Conservation (phyloP, 2,113 vertebrate genomes). For the Tichodroma muraria region DNA sequence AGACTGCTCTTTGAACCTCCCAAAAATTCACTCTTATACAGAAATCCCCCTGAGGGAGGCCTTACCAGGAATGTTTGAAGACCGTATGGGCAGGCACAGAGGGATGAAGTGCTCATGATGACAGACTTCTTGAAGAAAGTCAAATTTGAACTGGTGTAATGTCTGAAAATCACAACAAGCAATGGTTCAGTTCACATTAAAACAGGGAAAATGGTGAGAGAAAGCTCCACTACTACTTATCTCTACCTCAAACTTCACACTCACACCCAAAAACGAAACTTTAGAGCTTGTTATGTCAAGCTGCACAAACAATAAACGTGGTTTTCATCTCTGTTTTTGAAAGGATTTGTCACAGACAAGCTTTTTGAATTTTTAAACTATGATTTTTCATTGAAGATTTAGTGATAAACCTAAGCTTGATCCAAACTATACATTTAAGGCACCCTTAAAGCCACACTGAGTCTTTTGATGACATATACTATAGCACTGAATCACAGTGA, state of each 20-base stretch:
- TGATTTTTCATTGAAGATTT: not conserved
- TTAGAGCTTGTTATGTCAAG: not conserved
- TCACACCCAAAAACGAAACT: not conserved
- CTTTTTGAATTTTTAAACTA: not conserved
- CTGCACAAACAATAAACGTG: not conserved
- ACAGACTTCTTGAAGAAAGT: conserved; percentile 94
- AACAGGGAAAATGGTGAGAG: not conserved
- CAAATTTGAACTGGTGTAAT: conserved; percentile 92
- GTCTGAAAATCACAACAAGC: conserved; percentile 70
- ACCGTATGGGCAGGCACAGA: conserved; percentile 88
- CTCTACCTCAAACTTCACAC: not conserved
- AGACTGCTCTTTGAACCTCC: not conserved
- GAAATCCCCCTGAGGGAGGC: not conserved
- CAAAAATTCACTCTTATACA: not conserved
- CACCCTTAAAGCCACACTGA: not conserved
- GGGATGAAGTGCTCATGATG: conserved; percentile 95
- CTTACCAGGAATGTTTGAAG: conserved; percentile 83
- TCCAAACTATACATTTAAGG: not conserved
- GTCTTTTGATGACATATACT: not conserved
- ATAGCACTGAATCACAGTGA: not conserved
- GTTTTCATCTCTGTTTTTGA: not conserved
- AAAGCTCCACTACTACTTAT: not conserved
- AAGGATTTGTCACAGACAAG: not conserved
- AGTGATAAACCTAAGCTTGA: not conserved
- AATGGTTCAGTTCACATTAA: not conserved